Conservation (phyloP, 2,797 vertebrate genomes). For the Sarcoramphus papa region DNA sequence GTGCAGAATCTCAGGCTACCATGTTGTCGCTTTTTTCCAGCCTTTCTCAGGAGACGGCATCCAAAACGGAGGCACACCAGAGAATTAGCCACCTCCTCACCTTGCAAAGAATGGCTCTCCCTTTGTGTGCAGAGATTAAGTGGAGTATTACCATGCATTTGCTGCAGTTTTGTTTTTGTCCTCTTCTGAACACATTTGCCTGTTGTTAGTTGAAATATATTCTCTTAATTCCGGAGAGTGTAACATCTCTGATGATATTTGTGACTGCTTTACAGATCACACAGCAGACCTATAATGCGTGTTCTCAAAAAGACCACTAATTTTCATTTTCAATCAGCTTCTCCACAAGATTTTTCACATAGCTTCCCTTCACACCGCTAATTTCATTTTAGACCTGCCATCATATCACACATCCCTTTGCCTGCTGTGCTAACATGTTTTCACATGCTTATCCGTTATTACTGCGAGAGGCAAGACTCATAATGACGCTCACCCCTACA, state of each 20-base stretch:
- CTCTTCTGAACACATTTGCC: neutral
- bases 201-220: neutral
- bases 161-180: neutral
- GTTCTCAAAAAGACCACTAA: conserved; percentile 58
- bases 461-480: conserved; percentile 29
- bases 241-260: conserved; percentile 38
- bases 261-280: conserved; percentile 38
- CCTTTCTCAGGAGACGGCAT: neutral
- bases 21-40: rapidly evolving
- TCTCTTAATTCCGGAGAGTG: conserved; percentile 7
- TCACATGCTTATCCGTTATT: conserved; percentile 69
- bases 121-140: neutral
- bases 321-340: conserved; percentile 74
- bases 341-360: conserved; percentile 70
- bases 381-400: conserved; percentile 67
- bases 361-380: conserved; percentile 61
- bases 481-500: conserved; percentile 30
- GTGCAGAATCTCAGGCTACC: neutral
- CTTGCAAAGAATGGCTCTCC: neutral
- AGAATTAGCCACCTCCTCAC: neutral
- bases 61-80: neutral
- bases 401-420: conserved; percentile 55
- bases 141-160: neutral
- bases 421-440: conserved; percentile 73
- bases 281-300: neutral